Conservation (phyloP, 2,113 vertebrate genomes). For the Neotoma lepida region DNA sequence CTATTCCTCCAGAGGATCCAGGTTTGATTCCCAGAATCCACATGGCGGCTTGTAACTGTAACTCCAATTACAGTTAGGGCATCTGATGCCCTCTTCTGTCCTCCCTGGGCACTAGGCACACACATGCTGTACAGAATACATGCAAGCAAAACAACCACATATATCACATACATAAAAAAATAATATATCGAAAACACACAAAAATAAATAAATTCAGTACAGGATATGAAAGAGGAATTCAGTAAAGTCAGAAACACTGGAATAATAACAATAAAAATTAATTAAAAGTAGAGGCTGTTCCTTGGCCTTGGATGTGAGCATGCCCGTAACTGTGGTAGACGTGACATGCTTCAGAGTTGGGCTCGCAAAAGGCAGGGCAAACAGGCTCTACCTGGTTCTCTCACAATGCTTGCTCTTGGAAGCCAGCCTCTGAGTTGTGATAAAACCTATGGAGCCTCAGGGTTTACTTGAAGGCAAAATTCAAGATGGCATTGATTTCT, state of each 20-base stretch:
- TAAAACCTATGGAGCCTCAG: not conserved
- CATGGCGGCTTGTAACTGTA: not conserved
- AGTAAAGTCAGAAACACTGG: not conserved
- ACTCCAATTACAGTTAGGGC: not conserved
- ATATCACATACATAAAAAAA: not conserved
- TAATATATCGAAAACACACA: not conserved
- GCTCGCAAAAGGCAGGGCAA: not conserved
- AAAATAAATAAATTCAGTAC: not conserved
- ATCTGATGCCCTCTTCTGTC: not conserved
- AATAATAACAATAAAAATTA: not conserved
- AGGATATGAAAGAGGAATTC: not conserved
- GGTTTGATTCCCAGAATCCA: not conserved
- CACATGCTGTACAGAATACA: not conserved
- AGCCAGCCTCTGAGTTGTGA: not conserved
- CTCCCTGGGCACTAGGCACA: not conserved
- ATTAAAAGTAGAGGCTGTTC: not conserved
- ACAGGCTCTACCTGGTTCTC: not conserved
- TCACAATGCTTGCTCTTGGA: not conserved
- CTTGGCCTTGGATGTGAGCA: not conserved
- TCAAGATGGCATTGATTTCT: not conserved
- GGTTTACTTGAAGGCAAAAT: not conserved
- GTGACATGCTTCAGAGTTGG: not conserved
- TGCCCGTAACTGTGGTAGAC: not conserved
- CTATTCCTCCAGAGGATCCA: not conserved
- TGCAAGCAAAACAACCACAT: not conserved